Evolutionary conservation across 1,140 invertebrate genomes (phyloP), one percentile per base, ranked within the genome.

Genomic region (Campoletis sonorensis): DNA sequence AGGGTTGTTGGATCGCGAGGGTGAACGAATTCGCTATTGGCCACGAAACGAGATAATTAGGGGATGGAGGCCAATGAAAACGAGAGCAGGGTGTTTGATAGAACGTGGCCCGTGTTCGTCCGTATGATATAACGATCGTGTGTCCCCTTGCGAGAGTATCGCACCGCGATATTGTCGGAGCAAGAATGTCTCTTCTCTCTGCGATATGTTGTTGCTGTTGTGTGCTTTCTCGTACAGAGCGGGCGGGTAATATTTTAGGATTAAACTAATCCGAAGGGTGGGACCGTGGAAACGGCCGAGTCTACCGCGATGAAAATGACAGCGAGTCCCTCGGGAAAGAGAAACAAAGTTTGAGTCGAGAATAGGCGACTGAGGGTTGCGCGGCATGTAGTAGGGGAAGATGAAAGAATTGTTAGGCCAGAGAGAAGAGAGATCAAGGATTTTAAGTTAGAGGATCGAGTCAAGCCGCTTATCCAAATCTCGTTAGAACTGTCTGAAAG

Each of bases 401-500:
- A 58, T 30, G 81, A 73, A 71, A 33, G 8, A 75, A 58, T 37
- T 11, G 51, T 45, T 51, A 61, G 51, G 23, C 23, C 61, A 67
- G 27, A n/a, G 30, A 80, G 21, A 30, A 54, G 64, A 51, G 21
- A 54, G 73, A 77, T 21, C 77, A 71, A 72, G 83, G 82, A 85
- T 75, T 75, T 76, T 82, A 68, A 75, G 61, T 82, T 84, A 78
- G 33, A 70, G 68, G 68, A 58, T 45, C 67, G 71, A 86, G 81
- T 84, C 82, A 88, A 88, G 81, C 86, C 81, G 86, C 86, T 87
- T 88, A 87, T 79, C 75, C 21, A 88, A 88, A 87, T 86, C 82
- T 87, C 76, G 81, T 88, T 85, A 85, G 15, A 84, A 79, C 76
- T 71, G 77, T 70, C 70, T 81, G 82, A 82, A 79, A 75, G 79